Base-by-base conservation (phyloP, 2,888 invertebrate genomes). In the Thyatira batis region DNA sequence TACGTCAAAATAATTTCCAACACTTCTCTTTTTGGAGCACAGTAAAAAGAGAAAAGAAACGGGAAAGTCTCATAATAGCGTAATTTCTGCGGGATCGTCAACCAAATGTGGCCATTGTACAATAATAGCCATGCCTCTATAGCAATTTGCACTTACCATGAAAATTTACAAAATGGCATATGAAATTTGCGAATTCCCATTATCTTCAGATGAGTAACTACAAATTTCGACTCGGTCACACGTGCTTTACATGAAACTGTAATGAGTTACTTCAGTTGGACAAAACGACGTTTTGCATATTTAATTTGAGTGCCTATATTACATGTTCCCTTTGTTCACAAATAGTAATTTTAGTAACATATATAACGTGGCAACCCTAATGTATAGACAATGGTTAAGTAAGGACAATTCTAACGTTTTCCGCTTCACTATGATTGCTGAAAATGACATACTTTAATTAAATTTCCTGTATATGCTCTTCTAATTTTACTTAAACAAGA, bases 51-150 rank as follows among this genome's bases (percentile, higher is more conserved):
- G 52, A 48, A 46, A 46, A 21, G 27, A 48, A 17, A 20, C 4
- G 9, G 27, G 17, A 27, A 44, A 52, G 48, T 28, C 50, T 50
- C 49, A 25, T 51, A 30, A 20, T 21, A 21, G 50, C 57, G 23
- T 63, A 67, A 73, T 76, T 78, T 73, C 65, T 59, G 57, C 60
- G 67, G 66, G 65, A 65, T 68, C 69, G 64, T 71, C 71, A 75
- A 72, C 70, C 63, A 65, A 80, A 77, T 63, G 69, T 53, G 46
- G 63, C 69, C 66, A 72, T 79, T 80, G 67, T 76, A 63, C 65
- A 56, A 63, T 70, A 80, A 80, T 76, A 70, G 69, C 69, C 71
- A 69, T 73, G 79, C 72, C 70, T 70, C 58, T 50, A 55, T 54
- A 53, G 50, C 54, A 68, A 80, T 80, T 77, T 71, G 66, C 71